phyloP scores from a whole-genome alignment of 2,888 invertebrate species.

The Campaea margaritaria region DNA sequence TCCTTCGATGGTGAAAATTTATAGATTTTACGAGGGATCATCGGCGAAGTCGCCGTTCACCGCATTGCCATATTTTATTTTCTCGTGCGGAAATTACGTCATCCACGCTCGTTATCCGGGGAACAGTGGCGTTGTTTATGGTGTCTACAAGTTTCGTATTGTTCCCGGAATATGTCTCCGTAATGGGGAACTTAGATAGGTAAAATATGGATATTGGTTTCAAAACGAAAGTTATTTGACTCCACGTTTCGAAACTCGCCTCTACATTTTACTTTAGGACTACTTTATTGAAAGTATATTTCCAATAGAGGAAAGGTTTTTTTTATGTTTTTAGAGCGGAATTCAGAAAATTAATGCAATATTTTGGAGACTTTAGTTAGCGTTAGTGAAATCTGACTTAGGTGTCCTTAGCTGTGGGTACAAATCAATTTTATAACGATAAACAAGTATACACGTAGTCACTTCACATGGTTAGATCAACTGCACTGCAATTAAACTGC shows the following conservation, averaged over 20 bases:
- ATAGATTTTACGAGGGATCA: conserved; percentile 83
- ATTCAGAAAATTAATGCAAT: not conserved
- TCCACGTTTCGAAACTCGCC: conserved; percentile 2
- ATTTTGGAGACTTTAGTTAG: no score
- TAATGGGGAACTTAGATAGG: conserved; percentile 30
- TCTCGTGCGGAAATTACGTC: conserved; percentile 77
- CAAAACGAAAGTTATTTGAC: conserved; percentile 17
- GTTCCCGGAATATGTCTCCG: conserved; percentile 26
- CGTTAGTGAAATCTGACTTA: no score
- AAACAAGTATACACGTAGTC: no score
- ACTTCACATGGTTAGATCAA: conserved; percentile 10
- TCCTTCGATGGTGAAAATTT: conserved; percentile 76
- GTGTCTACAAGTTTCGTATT: conserved; percentile 32
- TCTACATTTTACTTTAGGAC: conserved; percentile 5
- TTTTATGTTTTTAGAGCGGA: not conserved
- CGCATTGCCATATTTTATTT: conserved; percentile 80
- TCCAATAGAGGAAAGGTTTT: not conserved
- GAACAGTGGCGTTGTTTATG: conserved; percentile 46
- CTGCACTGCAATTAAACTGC: conserved; percentile 37
- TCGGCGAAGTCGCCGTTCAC: conserved; percentile 73
- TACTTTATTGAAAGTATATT: not conserved
- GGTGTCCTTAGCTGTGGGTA: no score
- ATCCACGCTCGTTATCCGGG: conserved; percentile 67
- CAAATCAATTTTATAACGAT: conserved; percentile 1
- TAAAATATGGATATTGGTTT: conserved; percentile 27